Conservation (phyloP, 92 coral and sea anemone genomes). For the Heliopora coerulea region DNA sequence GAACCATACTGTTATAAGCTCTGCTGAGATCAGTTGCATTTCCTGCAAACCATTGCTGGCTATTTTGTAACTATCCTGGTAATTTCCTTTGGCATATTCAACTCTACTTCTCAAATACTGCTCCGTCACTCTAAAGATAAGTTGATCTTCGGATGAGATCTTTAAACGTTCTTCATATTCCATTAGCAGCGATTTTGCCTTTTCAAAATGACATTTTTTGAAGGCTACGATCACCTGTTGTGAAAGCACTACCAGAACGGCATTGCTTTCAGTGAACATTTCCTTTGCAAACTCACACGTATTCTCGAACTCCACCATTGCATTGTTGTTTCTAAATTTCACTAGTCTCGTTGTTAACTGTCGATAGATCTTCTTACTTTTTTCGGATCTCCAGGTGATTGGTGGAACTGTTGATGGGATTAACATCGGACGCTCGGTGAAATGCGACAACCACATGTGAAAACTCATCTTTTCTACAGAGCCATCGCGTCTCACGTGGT, state of each 20-base stretch:
- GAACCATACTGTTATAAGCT: constrained; percentile 39
- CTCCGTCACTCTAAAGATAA: constrained; percentile 37
- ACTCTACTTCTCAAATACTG: constrained; percentile 20
- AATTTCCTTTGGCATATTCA: constrained; percentile 38
- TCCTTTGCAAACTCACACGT: not conserved
- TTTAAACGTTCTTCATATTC: constrained; percentile 19
- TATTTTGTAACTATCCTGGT: constrained; percentile 35
- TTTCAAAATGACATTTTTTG: constrained; percentile 16
- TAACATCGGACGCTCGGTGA: not conserved
- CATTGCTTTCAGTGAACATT: constrained; percentile 11
- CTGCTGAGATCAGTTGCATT: constrained; percentile 32
- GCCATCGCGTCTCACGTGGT: constrained; percentile 39
- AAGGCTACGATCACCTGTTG: constrained; percentile 14
- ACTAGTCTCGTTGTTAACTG: constrained; percentile 36
- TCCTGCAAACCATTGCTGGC: constrained; percentile 20
- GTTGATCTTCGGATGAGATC: constrained; percentile 21
- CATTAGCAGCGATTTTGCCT: constrained; percentile 6
- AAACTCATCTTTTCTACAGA: constrained; percentile 33
- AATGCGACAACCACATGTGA: constrained; percentile 29
- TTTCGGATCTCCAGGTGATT: constrained; percentile 40
- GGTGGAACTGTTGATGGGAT: not conserved
- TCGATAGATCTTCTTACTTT: constrained; percentile 15
- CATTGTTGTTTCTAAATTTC: constrained; percentile 29
- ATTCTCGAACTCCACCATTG: not conserved
- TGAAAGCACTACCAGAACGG: constrained; percentile 13